phyloP scores from a whole-genome alignment of 2,797 vertebrate species.

The Nannoperca australis region DNA sequence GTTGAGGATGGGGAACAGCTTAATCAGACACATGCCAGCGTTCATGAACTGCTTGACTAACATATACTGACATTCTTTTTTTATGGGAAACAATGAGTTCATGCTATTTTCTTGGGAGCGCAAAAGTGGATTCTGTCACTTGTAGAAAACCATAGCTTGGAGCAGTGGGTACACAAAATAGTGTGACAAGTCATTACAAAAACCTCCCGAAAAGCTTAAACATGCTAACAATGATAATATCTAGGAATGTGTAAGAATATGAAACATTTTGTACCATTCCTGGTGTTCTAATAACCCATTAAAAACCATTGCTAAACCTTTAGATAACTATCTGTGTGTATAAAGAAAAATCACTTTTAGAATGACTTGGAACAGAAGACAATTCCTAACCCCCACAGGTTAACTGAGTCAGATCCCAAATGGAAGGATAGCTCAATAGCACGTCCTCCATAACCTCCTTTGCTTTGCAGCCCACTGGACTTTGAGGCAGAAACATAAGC shows the following conservation, averaged over 20 bases:
- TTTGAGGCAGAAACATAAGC: slow-evolving; percentile 53
- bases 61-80: slow-evolving; percentile 21
- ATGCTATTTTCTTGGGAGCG: slow-evolving; percentile 4
- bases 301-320: slow-evolving; percentile 5
- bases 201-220: background rate
- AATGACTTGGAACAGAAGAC: slow-evolving; percentile 36
- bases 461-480: slow-evolving; percentile 45
- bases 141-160: background rate
- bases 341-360: slow-evolving; percentile 33
- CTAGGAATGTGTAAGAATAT: background rate
- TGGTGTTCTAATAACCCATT: slow-evolving; percentile 3
- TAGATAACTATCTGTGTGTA: slow-evolving; percentile 9
- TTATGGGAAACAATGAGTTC: background rate
- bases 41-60: slow-evolving; percentile 26
- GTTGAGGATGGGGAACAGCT: slow-evolving; percentile 28
- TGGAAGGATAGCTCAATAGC: slow-evolving; percentile 8
- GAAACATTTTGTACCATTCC: background rate
- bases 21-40: slow-evolving; percentile 49
- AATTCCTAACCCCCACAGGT: slow-evolving; percentile 44
- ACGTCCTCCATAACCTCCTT: slow-evolving; percentile 38
- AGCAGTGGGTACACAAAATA: background rate
- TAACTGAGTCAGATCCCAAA: slow-evolving; percentile 38
- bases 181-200: background rate
- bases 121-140: slow-evolving; percentile 4
- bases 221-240: background rate